phyloP scores from a whole-genome alignment of 64 coral and sea anemone species.

The Montipora cactus region DNA sequence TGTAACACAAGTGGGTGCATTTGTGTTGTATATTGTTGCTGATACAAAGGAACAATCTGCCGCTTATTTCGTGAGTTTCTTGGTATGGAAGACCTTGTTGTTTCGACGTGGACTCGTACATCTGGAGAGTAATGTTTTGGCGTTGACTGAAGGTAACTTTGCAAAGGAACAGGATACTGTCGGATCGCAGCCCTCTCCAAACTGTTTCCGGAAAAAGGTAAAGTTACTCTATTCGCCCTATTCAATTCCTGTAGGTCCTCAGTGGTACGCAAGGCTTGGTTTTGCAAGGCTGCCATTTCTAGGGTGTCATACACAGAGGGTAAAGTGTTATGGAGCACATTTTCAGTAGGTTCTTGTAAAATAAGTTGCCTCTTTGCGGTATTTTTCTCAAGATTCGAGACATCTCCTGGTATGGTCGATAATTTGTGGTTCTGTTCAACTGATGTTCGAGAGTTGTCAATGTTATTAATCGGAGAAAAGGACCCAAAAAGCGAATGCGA shows the following conservation, averaged over 20 bases:
- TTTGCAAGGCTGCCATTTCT: slow-evolving; percentile 25
- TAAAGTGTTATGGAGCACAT: slow-evolving; percentile 24
- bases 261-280: slow-evolving; percentile 12
- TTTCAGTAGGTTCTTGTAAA: slow-evolving; percentile 30
- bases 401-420: slow-evolving; percentile 72
- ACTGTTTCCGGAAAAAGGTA: slow-evolving; percentile 6
- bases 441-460: slow-evolving; percentile 42
- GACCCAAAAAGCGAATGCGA: slow-evolving; percentile 82
- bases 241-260: background rate
- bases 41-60: slow-evolving; percentile 62
- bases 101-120: slow-evolving; percentile 92
- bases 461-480: slow-evolving; percentile 73
- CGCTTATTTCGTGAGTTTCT: slow-evolving; percentile 46
- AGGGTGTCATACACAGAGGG: slow-evolving; percentile 41
- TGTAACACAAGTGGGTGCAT: slow-evolving; percentile 28
- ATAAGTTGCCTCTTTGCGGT: slow-evolving; percentile 65
- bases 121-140: slow-evolving; percentile 64
- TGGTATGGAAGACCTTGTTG: slow-evolving; percentile 81
- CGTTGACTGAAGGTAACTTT: slow-evolving; percentile 23
- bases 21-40: slow-evolving; percentile 34
- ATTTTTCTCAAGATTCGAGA: slow-evolving; percentile 44
- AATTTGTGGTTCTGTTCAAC: slow-evolving; percentile 81
- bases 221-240: background rate
- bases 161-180: background rate
- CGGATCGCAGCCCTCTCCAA: background rate